Percentiles rank a stretch among this genome's conserved stretches.
Conservation (phyloP, 2,888 invertebrate genomes). For the Plagodis pulveraria region DNA sequence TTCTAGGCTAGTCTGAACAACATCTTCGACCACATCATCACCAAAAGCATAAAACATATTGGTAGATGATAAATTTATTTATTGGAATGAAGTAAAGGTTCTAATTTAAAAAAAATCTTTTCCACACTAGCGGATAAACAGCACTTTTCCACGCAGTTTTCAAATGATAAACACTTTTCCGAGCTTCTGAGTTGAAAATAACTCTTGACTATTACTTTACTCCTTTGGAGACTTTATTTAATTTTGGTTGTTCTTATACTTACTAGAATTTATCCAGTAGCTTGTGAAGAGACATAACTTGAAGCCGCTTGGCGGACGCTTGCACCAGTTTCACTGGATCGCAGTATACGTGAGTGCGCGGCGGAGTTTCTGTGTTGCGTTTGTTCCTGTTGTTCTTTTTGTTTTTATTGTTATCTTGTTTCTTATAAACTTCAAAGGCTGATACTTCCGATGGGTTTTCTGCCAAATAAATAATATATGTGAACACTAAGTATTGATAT, state of each 20-base stretch:
- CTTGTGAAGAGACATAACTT: slow-evolving; percentile 78
- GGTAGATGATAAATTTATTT: no score
- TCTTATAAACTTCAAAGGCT: slow-evolving; percentile 79
- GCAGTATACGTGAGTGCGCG: slow-evolving; percentile 56
- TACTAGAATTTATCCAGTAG: slow-evolving; percentile 79
- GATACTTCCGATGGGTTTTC: slow-evolving; percentile 75
- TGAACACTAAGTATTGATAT: no score
- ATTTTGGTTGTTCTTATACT: slow-evolving; percentile 39
- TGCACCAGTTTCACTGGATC: slow-evolving; percentile 85
- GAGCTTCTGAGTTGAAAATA: no score
- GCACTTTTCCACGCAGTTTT: no score
- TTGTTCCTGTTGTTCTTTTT: slow-evolving; percentile 51
- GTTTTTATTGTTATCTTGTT: slow-evolving; percentile 23
- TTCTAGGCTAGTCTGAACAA: no score
- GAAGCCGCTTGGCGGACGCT: slow-evolving; percentile 82
- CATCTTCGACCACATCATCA: no score
- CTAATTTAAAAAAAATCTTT: no score
- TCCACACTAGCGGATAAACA: no score
- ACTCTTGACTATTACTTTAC: background rate
- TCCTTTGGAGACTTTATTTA: background rate
- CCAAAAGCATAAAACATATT: no score
- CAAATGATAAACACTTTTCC: no score
- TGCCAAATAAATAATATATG: slow-evolving; percentile 35
- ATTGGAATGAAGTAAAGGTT: no score
- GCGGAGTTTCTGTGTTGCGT: slow-evolving; percentile 51